Base-by-base conservation (phyloP, 2,888 invertebrate species). In the Brachycybe producta region DNA sequence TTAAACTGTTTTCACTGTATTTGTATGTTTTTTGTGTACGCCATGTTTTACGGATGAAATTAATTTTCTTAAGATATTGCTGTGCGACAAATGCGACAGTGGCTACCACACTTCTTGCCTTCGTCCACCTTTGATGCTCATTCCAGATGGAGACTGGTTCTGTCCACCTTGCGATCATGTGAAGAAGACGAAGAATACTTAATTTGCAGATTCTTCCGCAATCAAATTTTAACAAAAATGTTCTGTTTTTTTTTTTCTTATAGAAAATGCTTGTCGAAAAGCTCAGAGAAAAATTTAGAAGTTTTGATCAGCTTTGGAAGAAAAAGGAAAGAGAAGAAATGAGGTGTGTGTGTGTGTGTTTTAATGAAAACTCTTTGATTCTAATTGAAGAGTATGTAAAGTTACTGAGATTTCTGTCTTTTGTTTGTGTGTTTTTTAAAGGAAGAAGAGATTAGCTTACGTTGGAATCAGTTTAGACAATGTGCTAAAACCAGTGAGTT, bases 61-160 rank as follows among this genome's bases (percentile, higher is more conserved):
- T 38, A 38, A 7, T 11, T 38, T 8, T 11, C 15, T 62, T 19
- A 57, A 71, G 91, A 91, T 98, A 61, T 71, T 98, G 48, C 71
- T 98, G 35, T 98, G 97, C 65, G 97, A 98, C 71, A 76, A 76
- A 57, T 98, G 97, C 67, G 94, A 98, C 68, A 67, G 66, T 55
- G 95, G 95, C n/a, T 95, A 90, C 79, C 97, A 98, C 72, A 94
- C 91, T 54, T 86, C 87, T 38, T 98, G 97, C 64, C 75, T 97
- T 34, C 78, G 85, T 54, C 97, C 97, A 0, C 79, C 91, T 52
- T 75, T 98, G 36, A 80, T 94, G 70, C 78, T 87, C 27, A 85
- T 98, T 60, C 98, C 97, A 0, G 91, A 92, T 65, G 95, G 95
- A 0, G 87, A 94, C 67, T 98, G 97, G 98, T 90, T 79, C 70